Evolutionary conservation across 2,888 invertebrate genomes (phyloP), one percentile per base, ranked within the genome.

Genomic region (Cacoxenus indagator): DNA sequence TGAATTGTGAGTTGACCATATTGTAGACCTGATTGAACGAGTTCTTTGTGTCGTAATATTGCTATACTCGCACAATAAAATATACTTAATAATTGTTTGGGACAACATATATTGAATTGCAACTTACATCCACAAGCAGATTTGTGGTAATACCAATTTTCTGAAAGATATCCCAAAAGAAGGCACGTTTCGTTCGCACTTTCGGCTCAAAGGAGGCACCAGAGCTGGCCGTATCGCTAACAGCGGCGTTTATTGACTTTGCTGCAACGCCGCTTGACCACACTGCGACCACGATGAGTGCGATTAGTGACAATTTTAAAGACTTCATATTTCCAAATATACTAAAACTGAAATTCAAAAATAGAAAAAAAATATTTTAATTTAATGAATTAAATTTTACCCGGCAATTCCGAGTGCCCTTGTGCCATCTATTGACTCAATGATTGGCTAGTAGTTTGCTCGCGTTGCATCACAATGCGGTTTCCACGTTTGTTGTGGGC

Each of bases 1-100:
- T 81, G 64, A 88, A 88, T 17, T 82, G 84, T 31, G 87, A 86
- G 54, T 85, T 79, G 1, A 88, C 68, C 43, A 86, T 72, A 69
- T 88, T 87, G 69, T 85, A 87, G 4, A 87, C 82, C 31, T 85
- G 83, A 46, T 84, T 79, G 0, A 88, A 68, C 3, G 88, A 84
- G 26, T 78, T 76, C 11, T 80, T 78, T 0, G 88, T 88, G 26
- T 88, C 88, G 3, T 83, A 80, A 67, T 86, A 87, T 88, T 88
- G 88, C 88, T 88, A 67, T 4, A 29, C 4, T 17, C 14, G 22
- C 8, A 14, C 1, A 14, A 57, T 26, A 29, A 43, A 31, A 37
- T 24, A 61, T 61, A 19, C 31, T 22, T 22, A 54, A 22, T 37
- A 43, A 62, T 17, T 17, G 17, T 17, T 6, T 4, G 1, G 6